Conservation (phyloP, 2,888 invertebrate species). For the Stomorhina lunata region DNA sequence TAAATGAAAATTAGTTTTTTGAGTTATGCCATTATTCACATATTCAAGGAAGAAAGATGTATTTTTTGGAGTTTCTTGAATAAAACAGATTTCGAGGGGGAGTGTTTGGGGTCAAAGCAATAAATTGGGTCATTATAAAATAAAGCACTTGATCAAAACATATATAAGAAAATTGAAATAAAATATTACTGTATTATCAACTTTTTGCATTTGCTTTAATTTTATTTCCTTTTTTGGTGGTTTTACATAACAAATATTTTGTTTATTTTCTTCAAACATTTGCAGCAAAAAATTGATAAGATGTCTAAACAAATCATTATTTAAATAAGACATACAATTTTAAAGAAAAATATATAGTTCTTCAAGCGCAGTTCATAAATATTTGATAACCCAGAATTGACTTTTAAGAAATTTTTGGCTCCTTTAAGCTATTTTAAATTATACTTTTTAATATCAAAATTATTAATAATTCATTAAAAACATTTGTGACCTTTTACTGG, state of each 20-base stretch:
- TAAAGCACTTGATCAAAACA: slow-evolving; percentile 37
- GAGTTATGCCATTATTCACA: too few relatives aligned
- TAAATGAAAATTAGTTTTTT: too few relatives aligned
- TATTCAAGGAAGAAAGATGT: not conserved
- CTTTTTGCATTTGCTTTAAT: not conserved
- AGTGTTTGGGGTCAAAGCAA: slow-evolving; percentile 26
- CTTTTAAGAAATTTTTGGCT: too few relatives aligned
- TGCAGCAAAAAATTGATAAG: not conserved
- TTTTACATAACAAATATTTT: not conserved
- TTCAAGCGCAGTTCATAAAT: too few relatives aligned
- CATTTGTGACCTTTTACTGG: too few relatives aligned
- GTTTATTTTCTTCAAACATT: not conserved
- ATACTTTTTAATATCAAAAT: too few relatives aligned
- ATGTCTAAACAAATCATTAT: too few relatives aligned
- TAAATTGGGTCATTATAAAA: slow-evolving; percentile 37
- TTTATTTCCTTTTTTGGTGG: not conserved
- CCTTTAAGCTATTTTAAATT: too few relatives aligned
- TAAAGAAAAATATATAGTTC: too few relatives aligned
- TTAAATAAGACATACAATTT: too few relatives aligned
- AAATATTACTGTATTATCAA: not conserved
- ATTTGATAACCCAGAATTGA: too few relatives aligned
- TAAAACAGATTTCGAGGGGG: not conserved
- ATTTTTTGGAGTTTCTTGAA: not conserved
- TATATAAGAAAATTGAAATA: slow-evolving; percentile 28
- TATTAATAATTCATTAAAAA: too few relatives aligned